Evolutionary conservation across 2,888 invertebrate genomes (phyloP).

Genomic region (Pasiphila rectangulata): DNA sequence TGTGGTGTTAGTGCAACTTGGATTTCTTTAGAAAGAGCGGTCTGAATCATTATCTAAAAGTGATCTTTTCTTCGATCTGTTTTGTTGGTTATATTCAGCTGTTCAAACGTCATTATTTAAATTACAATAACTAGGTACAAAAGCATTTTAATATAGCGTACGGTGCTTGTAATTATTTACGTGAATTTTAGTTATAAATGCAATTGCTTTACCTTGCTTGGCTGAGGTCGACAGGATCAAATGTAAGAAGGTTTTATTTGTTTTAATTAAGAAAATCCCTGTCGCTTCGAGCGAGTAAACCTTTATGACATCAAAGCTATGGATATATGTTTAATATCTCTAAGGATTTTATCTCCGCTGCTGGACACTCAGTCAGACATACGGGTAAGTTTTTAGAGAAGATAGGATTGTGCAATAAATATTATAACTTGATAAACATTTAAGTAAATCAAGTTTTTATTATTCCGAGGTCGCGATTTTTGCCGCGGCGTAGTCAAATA

Average conservation of each 20-base stretch:
- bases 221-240: constrained; percentile 1
- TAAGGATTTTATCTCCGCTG: too few species aligned
- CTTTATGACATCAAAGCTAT: too few species aligned
- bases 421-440: too few species aligned
- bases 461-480: too few species aligned
- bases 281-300: too few species aligned
- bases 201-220: constrained; percentile 11
- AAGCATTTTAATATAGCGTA: constrained; percentile 44
- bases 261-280: background rate
- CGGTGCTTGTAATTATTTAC: background rate
- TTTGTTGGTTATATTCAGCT: constrained; percentile 32
- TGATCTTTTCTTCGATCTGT: constrained; percentile 46
- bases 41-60: constrained; percentile 30
- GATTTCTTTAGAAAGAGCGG: constrained; percentile 19
- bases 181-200: background rate
- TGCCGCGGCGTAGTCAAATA: too few species aligned
- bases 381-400: too few species aligned
- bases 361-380: too few species aligned
- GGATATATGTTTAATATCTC: too few species aligned
- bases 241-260: background rate
- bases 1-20: constrained; percentile 26
- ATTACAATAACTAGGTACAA: constrained; percentile 44
- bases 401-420: too few species aligned
- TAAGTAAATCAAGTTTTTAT: too few species aligned
- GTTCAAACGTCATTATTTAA: constrained; percentile 34